Base-by-base conservation (phyloP, 1,140 invertebrate species). In the Argopecten irradians region DNA sequence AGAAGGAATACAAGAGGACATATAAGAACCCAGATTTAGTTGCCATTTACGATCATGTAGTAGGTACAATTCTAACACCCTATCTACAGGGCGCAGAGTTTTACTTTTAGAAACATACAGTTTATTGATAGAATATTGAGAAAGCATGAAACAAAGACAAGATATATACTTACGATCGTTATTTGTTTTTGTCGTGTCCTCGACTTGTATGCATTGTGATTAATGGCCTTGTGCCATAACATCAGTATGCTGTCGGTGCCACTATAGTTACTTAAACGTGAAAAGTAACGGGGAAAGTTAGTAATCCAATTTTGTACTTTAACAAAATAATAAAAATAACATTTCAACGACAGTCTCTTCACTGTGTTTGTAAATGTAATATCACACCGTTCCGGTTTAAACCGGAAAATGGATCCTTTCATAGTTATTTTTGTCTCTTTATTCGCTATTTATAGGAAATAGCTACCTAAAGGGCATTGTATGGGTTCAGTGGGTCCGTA, bases 381-480 rank as follows among this genome's bases (percentile, higher is more conserved):
- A 71, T n/a, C 55, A 28, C 22, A n/a, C 55, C 55, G 28, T n/a
- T 71, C 28, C 22, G 28, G 55, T 71, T 11, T 28, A 46, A 71
- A 71, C 55, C 55, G 55, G 55, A 28, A 71, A 71, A 71, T 71
- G 55, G 55, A n/a, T 71, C 55, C 55, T 71, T 71, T 71, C 55
- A 71, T 71, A 71, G 22, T 16, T 71, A 71, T 71, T 71, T 71
- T 11, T 71, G 55, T 71, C 55, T n/a, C 55, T 71, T 71, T 71
- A 71, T 71, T 28, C 55, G 55, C 55, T 71, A 71, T 71, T 28
- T 28, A 71, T 71, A 71, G 55, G 5, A 28, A 71, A 71, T n/a
- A 71, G n/a, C 55, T 5, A 71, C 55, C 55, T 2, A 71, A 71
- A 71, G 55, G 55, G 1, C 55, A 71, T 71, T 71, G 55, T 71